A percentile compares a stretch with the other conserved stretches of the same genome.
phyloP scores from a whole-genome alignment of 2,113 vertebrate genomes.

The Candoia aspera region DNA sequence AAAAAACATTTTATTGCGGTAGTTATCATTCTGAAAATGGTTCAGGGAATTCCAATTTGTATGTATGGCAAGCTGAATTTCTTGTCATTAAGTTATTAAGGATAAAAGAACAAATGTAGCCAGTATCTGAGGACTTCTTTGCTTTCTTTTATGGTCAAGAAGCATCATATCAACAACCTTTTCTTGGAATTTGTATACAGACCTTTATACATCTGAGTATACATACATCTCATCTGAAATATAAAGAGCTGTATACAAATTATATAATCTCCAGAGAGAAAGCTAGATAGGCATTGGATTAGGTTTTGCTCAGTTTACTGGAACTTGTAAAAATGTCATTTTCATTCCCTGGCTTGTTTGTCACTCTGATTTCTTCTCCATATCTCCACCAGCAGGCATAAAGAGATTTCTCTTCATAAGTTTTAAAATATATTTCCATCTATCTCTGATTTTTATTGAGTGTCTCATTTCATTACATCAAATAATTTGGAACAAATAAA shows the following conservation, averaged over 20 bases:
- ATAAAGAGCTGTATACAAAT: not conserved
- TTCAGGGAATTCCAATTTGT: not conserved
- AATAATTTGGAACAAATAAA: not conserved
- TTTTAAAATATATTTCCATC: not conserved
- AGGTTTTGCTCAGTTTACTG: not conserved
- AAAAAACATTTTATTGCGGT: not conserved
- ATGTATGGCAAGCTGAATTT: slow-evolving; percentile 1
- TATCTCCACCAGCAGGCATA: not conserved
- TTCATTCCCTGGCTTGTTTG: not conserved
- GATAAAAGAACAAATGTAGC: not conserved
- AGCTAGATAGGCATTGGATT: not conserved
- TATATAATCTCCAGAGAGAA: not conserved
- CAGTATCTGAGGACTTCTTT: not conserved
- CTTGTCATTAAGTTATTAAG: slow-evolving; percentile 2
- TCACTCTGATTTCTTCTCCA: not conserved
- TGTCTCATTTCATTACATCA: not conserved
- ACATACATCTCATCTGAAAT: not conserved
- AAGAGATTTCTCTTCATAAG: no score
- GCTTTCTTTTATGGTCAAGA: not conserved
- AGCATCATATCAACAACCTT: not conserved
- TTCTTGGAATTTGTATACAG: not conserved
- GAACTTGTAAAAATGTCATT: not conserved
- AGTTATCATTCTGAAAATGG: not conserved
- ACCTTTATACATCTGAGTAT: not conserved
- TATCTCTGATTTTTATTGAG: not conserved